Conservation (phyloP, 2,888 invertebrate genomes). For the Brachynemurus nebulosus region DNA sequence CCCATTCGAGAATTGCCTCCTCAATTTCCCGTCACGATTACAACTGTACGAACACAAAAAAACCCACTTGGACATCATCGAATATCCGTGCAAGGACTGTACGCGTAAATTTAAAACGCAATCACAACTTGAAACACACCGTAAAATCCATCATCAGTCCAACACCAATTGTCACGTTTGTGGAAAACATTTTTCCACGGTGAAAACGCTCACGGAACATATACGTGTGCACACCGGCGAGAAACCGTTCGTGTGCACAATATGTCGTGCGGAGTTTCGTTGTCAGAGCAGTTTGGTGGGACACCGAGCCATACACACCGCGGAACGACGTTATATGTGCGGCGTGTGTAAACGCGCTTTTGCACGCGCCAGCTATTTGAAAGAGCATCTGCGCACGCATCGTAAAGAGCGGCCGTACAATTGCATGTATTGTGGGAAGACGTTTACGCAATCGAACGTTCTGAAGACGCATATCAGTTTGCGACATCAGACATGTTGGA, state of each 20-base stretch:
- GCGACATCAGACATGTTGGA: slow-evolving; percentile 16
- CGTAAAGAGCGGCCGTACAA: slow-evolving; percentile 15
- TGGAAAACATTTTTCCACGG: slow-evolving; percentile 20
- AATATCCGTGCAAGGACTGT: slow-evolving; percentile 16
- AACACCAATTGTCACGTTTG: slow-evolving; percentile 18
- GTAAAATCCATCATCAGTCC: slow-evolving; percentile 13
- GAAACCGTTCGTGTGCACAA: slow-evolving; percentile 19
- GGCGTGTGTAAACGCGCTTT: slow-evolving; percentile 20
- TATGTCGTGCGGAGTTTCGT: slow-evolving; percentile 18
- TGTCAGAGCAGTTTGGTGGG: slow-evolving; percentile 17
- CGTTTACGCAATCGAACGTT: slow-evolving; percentile 24
- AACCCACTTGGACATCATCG: slow-evolving; percentile 12
- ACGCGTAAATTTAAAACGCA: slow-evolving; percentile 15
- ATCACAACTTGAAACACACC: slow-evolving; percentile 16
- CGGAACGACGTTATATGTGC: slow-evolving; percentile 17
- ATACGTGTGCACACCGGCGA: slow-evolving; percentile 19
- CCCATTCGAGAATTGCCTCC: slow-evolving; percentile 14
- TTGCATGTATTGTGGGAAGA: slow-evolving; percentile 17
- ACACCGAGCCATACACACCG: slow-evolving; percentile 16
- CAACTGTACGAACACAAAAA: slow-evolving; percentile 17
- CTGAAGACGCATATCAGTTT: slow-evolving; percentile 21
- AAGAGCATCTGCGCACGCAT: slow-evolving; percentile 21
- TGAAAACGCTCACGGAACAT: slow-evolving; percentile 20
- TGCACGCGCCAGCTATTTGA: slow-evolving; percentile 22
- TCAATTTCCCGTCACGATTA: slow-evolving; percentile 17